Base-by-base conservation (phyloP, 2,888 invertebrate genomes). In the Lasiommata megera region DNA sequence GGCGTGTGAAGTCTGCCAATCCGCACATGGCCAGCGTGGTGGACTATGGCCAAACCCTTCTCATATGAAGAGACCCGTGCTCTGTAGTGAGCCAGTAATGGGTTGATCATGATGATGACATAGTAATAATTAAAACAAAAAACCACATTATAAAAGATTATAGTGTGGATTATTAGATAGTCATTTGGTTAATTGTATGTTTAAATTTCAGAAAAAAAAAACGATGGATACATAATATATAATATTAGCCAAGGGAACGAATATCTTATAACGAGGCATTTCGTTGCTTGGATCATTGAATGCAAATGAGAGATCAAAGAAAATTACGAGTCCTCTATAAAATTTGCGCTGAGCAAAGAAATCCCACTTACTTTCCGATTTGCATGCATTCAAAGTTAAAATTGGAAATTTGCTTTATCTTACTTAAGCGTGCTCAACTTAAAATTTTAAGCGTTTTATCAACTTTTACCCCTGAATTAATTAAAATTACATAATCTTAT, bases 261-360 rank as follows among this genome's bases (percentile, higher is more conserved):
- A 29, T 14, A 44, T 44, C 12, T 44, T 44, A 44, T 29, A 43
- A 44, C 14, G 44, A 44, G 14, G 14, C 44, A 12, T 44, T 14
- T 29, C 16, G 29, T 34, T 47, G 36, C 37, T 51, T 29, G 40
- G 51, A 51, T 40, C 51, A 40, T 51, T 51, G 38, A 51, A 51
- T 28, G 29, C 51, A 40, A 29, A 50, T 48, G 37, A 48, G 36
- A 23, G 36, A 38, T 38, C 28, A 50, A 50, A 51, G 51, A 16
- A 51, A 51, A 40, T 47, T 47, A 34, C 18, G 28, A 29, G 44
- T 44, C 12, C n/a, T 44, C 12, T 44, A 44, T 29, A 44, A 43
- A 43, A 43, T 43, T 43, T 23, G 28, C 44, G 47, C 34, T 34
- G 47, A 47, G 47, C 11, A 34, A 47, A 34, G 47, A 47, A 47